phyloP scores from a whole-genome alignment of 2,113 vertebrate genomes.

The Gopherus flavomarginatus region DNA sequence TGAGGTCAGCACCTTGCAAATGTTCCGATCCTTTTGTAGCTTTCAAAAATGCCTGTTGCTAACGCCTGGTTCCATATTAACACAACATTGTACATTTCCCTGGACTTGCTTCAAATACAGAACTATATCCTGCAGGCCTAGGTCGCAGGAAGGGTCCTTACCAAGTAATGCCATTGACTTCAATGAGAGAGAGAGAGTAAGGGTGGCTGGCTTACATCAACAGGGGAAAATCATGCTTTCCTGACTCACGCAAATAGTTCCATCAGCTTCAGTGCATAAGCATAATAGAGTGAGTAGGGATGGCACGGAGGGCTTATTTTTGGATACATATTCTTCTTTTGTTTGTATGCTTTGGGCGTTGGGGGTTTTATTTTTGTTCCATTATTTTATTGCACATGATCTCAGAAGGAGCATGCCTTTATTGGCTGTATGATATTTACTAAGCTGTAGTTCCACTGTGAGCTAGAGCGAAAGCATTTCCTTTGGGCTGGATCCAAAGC shows the following conservation, averaged over 20 bases:
- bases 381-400: not conserved
- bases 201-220: not conserved
- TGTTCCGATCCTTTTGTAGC: constrained; percentile 54
- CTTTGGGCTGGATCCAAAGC: too few species aligned
- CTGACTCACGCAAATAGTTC: not conserved
- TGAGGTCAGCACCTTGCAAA: constrained; percentile 71
- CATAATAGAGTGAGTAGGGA: not conserved
- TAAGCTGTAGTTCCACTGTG: not conserved
- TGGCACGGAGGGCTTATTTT: not conserved
- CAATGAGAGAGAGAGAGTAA: too few species aligned
- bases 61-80: constrained; percentile 62
- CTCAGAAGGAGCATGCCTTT: not conserved
- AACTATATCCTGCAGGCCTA: not conserved
- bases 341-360: not conserved
- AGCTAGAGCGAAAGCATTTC: not conserved
- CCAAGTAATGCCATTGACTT: not conserved
- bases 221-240: too few species aligned
- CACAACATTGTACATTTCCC: not conserved
- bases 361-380: not conserved
- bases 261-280: not conserved
- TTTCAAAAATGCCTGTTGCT: constrained; percentile 51
- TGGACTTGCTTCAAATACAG: not conserved
- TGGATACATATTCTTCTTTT: rapidly evolving
- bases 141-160: not conserved
- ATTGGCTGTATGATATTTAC: not conserved